Conservation (phyloP, 2,113 vertebrate genomes). For the Indicator maculatus region DNA sequence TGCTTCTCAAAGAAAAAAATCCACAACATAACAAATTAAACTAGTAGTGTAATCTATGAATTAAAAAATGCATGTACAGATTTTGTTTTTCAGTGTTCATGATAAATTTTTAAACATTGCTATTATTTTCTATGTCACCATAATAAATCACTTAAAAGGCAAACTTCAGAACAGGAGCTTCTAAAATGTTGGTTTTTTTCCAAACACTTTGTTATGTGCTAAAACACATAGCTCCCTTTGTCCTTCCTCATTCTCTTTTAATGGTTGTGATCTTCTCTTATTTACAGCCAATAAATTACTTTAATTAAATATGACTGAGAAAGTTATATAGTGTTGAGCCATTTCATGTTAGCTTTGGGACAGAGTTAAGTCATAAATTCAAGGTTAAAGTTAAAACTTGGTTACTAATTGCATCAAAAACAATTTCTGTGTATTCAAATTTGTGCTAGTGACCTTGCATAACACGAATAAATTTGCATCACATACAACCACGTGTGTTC, state of each 20-base stretch:
- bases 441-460: not conserved
- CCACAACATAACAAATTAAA: not conserved
- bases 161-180: not conserved
- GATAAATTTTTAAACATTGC: not conserved
- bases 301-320: not conserved
- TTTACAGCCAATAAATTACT: rapidly evolving
- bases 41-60: not conserved
- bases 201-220: not conserved
- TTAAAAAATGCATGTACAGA: not conserved
- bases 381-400: not conserved
- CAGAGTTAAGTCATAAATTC: not conserved
- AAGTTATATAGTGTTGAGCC: not conserved
- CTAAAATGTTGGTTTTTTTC: not conserved
- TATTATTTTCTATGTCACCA: not conserved
- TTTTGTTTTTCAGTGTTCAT: not conserved
- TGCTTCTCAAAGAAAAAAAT: not conserved
- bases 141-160: not conserved
- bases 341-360: not conserved
- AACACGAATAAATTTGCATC: not conserved
- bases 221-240: not conserved
- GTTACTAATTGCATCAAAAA: not conserved
- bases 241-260: not conserved
- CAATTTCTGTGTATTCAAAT: not conserved
- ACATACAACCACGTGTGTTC: not conserved
- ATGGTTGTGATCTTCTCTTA: not conserved